Evolutionary conservation across 2,113 vertebrate species (phyloP).

Genomic region (Pleuronectes platessa): DNA sequence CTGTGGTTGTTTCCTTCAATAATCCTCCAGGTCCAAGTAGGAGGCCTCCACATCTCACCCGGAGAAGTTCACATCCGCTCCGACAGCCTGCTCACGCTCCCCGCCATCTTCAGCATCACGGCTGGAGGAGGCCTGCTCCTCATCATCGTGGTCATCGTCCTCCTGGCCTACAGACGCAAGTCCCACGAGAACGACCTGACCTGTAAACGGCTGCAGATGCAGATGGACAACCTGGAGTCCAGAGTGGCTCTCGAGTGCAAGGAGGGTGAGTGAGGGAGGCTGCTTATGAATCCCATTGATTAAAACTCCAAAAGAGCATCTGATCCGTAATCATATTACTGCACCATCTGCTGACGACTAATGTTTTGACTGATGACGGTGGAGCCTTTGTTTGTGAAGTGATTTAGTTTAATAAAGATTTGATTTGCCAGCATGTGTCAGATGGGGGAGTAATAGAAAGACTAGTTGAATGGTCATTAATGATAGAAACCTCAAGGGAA

Average conservation of each 20-base stretch:
- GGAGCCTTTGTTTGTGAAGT: not conserved
- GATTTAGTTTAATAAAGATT: not conserved
- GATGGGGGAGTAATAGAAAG: not conserved
- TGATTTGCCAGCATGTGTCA: not conserved
- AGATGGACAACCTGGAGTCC: conserved; percentile 99
- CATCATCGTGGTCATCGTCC: conserved; percentile 94
- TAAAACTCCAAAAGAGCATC: conserved; percentile 1
- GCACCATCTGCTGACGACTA: not conserved
- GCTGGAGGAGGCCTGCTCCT: conserved; percentile 95
- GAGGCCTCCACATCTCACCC: conserved; percentile 93
- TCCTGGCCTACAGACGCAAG: conserved; percentile 97
- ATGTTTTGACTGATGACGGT: not conserved
- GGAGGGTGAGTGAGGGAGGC: conserved; percentile 85
- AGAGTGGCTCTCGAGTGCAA: conserved; percentile 98
- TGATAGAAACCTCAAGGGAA: not conserved
- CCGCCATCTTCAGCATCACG: conserved; percentile 94
- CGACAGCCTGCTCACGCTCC: conserved; percentile 97
- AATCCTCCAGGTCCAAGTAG: conserved; percentile 89
- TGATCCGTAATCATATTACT: not conserved
- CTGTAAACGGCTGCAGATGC: conserved; percentile 97
- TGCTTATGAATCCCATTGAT: not conserved
- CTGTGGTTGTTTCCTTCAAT: not conserved
- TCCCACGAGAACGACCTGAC: conserved; percentile 97
- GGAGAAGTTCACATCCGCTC: conserved; percentile 94
- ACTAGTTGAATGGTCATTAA: not conserved